phyloP scores from a whole-genome alignment of 1,140 invertebrate species.

The Hirudo medicinalis region DNA sequence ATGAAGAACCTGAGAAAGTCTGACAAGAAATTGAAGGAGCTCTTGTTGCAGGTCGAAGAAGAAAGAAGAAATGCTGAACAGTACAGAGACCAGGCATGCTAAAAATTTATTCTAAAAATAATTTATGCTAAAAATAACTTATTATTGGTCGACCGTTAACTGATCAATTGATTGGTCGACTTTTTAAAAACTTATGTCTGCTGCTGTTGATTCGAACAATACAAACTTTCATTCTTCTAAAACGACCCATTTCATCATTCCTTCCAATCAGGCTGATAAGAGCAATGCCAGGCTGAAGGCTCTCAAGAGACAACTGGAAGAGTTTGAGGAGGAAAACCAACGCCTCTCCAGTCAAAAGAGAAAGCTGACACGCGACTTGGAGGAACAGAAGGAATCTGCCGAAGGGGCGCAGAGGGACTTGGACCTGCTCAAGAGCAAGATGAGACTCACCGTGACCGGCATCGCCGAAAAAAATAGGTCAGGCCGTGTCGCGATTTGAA shows the following conservation, averaged over 20 bases:
- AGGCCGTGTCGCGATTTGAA: no score
- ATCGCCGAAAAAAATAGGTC: no score
- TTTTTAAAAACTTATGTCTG: neutral
- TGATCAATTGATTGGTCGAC: neutral
- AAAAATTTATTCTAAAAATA: constrained; percentile 4
- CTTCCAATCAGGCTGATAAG: constrained; percentile 42
- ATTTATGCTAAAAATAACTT: no score
- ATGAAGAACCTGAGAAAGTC: constrained; percentile 77
- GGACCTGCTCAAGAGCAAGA: constrained; percentile 19
- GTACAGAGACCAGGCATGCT: constrained; percentile 76
- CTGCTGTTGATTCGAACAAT: neutral
- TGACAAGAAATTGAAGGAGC: constrained; percentile 87
- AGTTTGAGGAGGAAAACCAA: constrained; percentile 85
- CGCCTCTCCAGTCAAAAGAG: constrained; percentile 80
- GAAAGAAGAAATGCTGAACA: constrained; percentile 84
- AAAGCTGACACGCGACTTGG: constrained; percentile 82
- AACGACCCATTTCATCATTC: neutral
- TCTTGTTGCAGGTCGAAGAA: constrained; percentile 70
- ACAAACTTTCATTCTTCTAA: neutral
- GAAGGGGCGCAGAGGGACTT: constrained; percentile 34
- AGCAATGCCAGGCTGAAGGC: constrained; percentile 72
- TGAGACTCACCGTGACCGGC: constrained; percentile 2
- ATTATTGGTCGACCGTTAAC: no score
- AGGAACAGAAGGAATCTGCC: constrained; percentile 52
- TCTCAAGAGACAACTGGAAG: constrained; percentile 82